Evolutionary conservation across 2,113 vertebrate genomes (phyloP), one percentile per base, ranked within the genome.

Genomic region (Monarcha castaneiventris): DNA sequence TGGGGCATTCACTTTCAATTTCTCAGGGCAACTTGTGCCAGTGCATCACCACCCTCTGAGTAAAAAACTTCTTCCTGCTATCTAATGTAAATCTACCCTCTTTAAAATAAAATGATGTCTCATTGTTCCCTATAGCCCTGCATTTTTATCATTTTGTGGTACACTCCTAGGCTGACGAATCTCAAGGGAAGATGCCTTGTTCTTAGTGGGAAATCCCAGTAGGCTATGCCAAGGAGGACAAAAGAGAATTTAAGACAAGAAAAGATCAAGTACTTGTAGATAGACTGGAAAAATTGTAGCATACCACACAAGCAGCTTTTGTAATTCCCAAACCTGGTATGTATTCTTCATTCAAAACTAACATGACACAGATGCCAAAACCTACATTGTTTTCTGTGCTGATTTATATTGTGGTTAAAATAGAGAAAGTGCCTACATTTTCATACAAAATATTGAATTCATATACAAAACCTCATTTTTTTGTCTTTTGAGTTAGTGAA

Each of bases 271-370:
- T 55, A 73, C 58, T 93, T 94, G 68, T 87, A 91, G 89, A 85
- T 89, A 86, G 49, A 67, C 58, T 96, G 89, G 94, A 97, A 97
- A 95, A 97, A 90, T 43, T 64, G 66, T 46, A 95, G 87, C 44
- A 66, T 96, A 93, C 97, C 96, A 97, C 97, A 97, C 96, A 98
- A 96, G 97, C 79, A 97, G 97, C 96, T 97, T 97, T 97, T 97
- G 88, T 97, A 88, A 96, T 97, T 96, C 95, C 87, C 89, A 87
- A 89, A 84, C 77, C 97, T 97, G 96, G 94, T 97, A 97, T 96
- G 96, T 75, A 84, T 92, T 97, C 95, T 84, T 81, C 83, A 52
- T 84, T 98, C 96, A 98, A 98, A 97, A 95, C 96, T 94, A 97
- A 97, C 95, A 98, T 26, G 30, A 59, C 39, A 81, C 56, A 30